Conservation (phyloP, 2,888 invertebrate genomes). For the Nephrotoma appendiculata region DNA sequence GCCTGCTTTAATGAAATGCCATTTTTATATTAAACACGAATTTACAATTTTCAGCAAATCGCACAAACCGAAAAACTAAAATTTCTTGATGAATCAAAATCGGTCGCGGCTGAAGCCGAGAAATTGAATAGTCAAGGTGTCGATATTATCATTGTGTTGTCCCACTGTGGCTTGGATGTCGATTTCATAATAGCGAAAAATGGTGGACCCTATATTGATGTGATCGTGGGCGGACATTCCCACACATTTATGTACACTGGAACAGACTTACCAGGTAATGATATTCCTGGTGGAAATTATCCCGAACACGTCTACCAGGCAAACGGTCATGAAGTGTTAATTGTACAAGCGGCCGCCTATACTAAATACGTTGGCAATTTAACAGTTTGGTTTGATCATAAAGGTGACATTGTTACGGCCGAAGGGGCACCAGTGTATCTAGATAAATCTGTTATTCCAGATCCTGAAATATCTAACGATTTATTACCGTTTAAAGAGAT, state of each 20-base stretch:
- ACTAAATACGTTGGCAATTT: constrained; percentile 67
- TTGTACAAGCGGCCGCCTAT: constrained; percentile 59
- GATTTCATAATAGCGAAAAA: constrained; percentile 50
- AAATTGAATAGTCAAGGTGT: constrained; percentile 46
- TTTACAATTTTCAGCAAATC: constrained; percentile 37
- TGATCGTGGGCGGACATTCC: constrained; percentile 74
- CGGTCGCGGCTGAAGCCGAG: constrained; percentile 51
- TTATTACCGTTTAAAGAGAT: constrained; percentile 43
- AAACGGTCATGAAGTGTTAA: constrained; percentile 31
- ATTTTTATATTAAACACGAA: not conserved
- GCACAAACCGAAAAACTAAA: constrained; percentile 48
- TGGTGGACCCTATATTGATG: constrained; percentile 52
- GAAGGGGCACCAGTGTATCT: constrained; percentile 60
- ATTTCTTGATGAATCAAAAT: constrained; percentile 53
- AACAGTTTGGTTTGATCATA: constrained; percentile 50
- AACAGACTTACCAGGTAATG: constrained; percentile 39
- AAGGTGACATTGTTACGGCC: constrained; percentile 49
- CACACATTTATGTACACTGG: constrained; percentile 63
- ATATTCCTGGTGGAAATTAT: constrained; percentile 45
- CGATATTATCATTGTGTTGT: constrained; percentile 65
- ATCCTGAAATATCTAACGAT: constrained; percentile 19
- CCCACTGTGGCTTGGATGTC: constrained; percentile 61
- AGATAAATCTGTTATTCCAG: constrained; percentile 40
- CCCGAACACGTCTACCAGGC: constrained; percentile 45
- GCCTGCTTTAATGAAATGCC: not conserved